Base-by-base conservation (phyloP, 1,140 invertebrate species). In the Pseudomyrmex dendroicus region DNA sequence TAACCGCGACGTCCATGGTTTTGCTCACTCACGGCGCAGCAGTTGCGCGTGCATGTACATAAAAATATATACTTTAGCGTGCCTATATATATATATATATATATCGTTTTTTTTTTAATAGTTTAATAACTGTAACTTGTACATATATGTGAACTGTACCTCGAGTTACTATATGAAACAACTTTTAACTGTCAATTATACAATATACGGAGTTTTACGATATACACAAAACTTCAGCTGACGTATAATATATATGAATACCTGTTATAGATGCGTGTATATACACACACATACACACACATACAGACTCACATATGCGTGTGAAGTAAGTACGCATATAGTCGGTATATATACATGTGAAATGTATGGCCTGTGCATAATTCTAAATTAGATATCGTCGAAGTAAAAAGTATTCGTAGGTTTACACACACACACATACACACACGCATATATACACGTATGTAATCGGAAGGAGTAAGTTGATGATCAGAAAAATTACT, bases 351-450 rank as follows among this genome's bases (percentile, higher is more conserved):
- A 66, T 87, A 82, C 66, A 84, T 88, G 86, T 89, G 72, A 70
- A 76, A 86, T 86, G 80, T 88, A 88, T 73, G 88, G 77, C 88
- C 88, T 88, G 86, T 84, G 84, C 84, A 88, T 89, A 86, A 89
- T 89, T 89, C 88, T 89, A 89, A 89, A 89, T 89, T 89, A 89
- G 86, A 44, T 88, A 89, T 84, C 80, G 86, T 85, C 80, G 64
- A 84, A 86, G 61, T 89, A 86, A 89, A 35, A 35, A 35, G 35
- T 82, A 67, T 83, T 54, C 68, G 78, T 89, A 88, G 87, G 83
- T 63, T 77, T 73, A 68, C 52, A 70, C 54, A 54, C 12, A 50
- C 20, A 35, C 25, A 50, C 48, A 50, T 5, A 35, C 35, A 35
- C 5, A 35, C 35, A 68, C 5, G 2, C 35, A 35, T 4, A 5